phyloP scores from a whole-genome alignment of 2,113 vertebrate genomes.

The Bufo gargarizans region DNA sequence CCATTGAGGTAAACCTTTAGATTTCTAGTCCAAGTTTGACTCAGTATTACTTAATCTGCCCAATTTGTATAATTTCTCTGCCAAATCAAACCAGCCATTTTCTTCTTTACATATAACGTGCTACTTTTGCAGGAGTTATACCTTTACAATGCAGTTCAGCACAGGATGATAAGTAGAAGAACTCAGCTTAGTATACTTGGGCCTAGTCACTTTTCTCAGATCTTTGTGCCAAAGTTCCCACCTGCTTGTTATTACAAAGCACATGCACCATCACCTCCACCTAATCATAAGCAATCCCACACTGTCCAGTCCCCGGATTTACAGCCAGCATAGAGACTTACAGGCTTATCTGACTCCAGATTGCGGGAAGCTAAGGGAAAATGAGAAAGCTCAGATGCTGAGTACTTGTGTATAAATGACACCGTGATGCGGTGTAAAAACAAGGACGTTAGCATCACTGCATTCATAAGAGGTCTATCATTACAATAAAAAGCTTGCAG shows the following conservation, averaged over 20 bases:
- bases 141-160: neutral
- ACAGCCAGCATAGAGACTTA: slow-evolving; percentile 34
- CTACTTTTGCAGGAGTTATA: too few relatives aligned
- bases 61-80: neutral
- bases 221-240: slow-evolving; percentile 14
- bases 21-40: too few relatives aligned
- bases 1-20: too few relatives aligned
- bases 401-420: slow-evolving; percentile 14
- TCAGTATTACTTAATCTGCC: too few relatives aligned
- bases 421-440: neutral
- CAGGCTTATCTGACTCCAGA: slow-evolving; percentile 32
- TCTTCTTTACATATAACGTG: neutral
- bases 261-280: slow-evolving; percentile 40
- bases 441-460: neutral
- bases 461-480: neutral
- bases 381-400: slow-evolving; percentile 45
- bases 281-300: slow-evolving; percentile 43
- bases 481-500: neutral
- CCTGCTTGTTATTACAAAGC: slow-evolving; percentile 11
- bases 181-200: slow-evolving; percentile 7
- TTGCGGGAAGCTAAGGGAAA: slow-evolving; percentile 28
- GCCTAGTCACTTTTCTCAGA: neutral
- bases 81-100: neutral
- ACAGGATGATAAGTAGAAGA: neutral
- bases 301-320: slow-evolving; percentile 45